A percentile compares a stretch with the other conserved stretches of the same genome.
Evolutionary conservation across 2,797 vertebrate genomes (phyloP).

Genomic region (Alcedo atthis): DNA sequence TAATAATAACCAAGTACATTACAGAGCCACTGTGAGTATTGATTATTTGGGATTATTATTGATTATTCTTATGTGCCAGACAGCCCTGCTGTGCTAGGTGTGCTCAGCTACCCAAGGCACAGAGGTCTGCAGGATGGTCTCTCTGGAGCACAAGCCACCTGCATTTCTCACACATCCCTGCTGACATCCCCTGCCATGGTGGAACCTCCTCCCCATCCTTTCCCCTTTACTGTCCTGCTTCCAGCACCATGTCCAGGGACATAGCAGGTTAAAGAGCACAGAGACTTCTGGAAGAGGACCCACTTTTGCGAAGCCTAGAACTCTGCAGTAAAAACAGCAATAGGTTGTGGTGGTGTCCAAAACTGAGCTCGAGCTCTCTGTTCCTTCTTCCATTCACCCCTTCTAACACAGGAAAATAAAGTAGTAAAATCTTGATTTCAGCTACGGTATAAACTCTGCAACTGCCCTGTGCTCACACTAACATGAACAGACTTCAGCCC

Average conservation of each 20-base stretch:
- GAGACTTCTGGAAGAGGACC: neutral
- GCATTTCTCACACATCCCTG: rapidly evolving
- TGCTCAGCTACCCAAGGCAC: neutral
- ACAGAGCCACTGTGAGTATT: neutral
- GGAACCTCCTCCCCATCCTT: neutral
- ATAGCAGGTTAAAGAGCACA: neutral
- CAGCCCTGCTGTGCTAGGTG: neutral
- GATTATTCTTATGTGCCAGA: neutral
- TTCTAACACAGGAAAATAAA: neutral
- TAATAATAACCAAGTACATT: neutral
- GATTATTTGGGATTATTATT: neutral
- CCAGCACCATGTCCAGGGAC: neutral
- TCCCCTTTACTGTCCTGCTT: neutral
- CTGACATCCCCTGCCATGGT: rapidly evolving
- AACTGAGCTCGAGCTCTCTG: neutral
- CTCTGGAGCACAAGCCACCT: neutral
- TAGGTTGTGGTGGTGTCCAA: neutral
- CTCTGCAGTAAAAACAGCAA: neutral
- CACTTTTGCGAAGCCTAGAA: neutral
- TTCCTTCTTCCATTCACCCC: neutral
- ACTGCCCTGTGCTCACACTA: neutral
- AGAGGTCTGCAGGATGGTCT: neutral
- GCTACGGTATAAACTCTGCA: neutral
- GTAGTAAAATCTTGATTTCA: neutral
- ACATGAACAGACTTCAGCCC: neutral